Conservation (phyloP, 2,113 vertebrate genomes). For the Otis tarda region DNA sequence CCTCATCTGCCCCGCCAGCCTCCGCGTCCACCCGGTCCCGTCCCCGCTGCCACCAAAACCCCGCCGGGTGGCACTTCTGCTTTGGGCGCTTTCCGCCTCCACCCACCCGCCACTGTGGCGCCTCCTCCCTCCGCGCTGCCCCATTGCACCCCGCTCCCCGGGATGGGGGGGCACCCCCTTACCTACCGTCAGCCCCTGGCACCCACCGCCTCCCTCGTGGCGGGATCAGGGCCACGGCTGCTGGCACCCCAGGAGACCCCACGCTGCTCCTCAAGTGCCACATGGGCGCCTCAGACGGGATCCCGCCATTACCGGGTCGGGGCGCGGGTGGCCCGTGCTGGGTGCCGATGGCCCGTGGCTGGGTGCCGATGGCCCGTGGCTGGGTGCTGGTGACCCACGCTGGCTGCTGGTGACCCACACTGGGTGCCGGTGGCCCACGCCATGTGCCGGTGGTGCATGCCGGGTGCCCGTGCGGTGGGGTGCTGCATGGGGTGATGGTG, state of each 20-base stretch:
- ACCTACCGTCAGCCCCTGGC: neutral
- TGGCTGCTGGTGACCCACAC: neutral
- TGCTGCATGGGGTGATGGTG: neutral
- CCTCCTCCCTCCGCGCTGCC: neutral
- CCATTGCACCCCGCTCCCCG: rapidly evolving
- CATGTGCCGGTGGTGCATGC: rapidly evolving
- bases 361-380: neutral
- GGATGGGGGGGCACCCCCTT: neutral
- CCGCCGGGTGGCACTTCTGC: constrained; percentile 16
- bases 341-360: neutral
- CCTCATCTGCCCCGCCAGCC: neutral
- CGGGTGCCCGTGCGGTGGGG: rapidly evolving
- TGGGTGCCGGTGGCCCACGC: neutral
- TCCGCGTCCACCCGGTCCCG: rapidly evolving
- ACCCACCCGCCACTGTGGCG: rapidly evolving
- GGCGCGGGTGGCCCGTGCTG: neutral
- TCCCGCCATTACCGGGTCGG: neutral
- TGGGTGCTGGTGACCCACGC: rapidly evolving
- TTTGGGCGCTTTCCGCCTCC: neutral
- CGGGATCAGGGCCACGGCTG: rapidly evolving
- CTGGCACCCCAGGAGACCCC: neutral
- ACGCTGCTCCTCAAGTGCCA: rapidly evolving
- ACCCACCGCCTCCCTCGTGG: neutral
- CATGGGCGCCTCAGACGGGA: rapidly evolving
- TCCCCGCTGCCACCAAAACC: neutral